Evolutionary conservation across 2,113 vertebrate genomes (phyloP), one percentile per base, ranked within the genome.

Genomic region (Zosterops japonicus): DNA sequence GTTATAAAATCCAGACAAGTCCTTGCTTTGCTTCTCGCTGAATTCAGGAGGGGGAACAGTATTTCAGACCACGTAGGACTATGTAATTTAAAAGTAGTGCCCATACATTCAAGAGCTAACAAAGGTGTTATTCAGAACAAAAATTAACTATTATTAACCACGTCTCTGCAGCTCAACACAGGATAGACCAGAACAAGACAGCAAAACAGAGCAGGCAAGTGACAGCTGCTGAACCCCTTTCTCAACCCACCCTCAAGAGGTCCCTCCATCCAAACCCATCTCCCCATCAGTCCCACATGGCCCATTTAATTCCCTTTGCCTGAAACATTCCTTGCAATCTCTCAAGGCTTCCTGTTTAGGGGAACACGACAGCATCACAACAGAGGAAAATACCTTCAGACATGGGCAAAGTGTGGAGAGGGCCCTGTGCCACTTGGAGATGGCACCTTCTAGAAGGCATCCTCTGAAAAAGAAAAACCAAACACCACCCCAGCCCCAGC

Each of bases 221-320:
- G 15, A 31, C 6, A 70, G 35, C 23, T 29, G 60, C 24, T 5
- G 1, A 39, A 33, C 7, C 10, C 23, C 31, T 10, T 36, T 36
- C 18, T 21, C 33, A 82, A 12, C 14, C 36, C 8, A 3, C 12
- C 25, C 61, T 47, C 11, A 0, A 14, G 19, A 50, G 33, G 8
- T 31, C 12, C 22, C 19, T 7, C 74, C 42, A 55, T 4, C 31
- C 46, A 49, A 41, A 3, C 14, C 31, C 28, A 9, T 9, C 22
- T 17, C 70, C 14, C 28, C 29, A 25, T 7, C 14, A 13, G 12
- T 33, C 47, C 60, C 18, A 3, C 13, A 11, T 0, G 0, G 19
- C 31, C 64, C 25, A 13, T 14, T n/a, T 17, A 31, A 17, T 12
- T 35, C 59, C n/a, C 28, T 31, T 50, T 0, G 0, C 49, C 46